These are phyloP conservation scores for Cantharis nigra DNA, from an alignment of 2,888 invertebrate genomes.

Conservation along the genomic window DNA sequence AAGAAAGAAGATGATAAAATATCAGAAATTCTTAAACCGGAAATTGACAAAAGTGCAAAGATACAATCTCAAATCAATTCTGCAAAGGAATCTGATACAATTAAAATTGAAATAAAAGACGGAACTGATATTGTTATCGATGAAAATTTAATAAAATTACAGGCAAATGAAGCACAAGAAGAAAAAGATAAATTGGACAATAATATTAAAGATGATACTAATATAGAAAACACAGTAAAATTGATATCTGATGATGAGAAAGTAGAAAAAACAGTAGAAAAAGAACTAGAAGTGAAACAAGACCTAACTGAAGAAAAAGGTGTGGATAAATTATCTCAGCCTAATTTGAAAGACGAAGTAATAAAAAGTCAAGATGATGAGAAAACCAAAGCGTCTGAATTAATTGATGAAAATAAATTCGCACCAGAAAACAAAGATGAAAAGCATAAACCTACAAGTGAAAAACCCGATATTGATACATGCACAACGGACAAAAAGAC, in stretches of 20 bases:
- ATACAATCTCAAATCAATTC: background rate
- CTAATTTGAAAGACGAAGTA: background rate
- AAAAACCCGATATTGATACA: background rate
- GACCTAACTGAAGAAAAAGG: background rate
- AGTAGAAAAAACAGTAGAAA: background rate
- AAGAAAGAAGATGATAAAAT: background rate
- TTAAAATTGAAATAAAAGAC: background rate
- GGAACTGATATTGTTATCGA: background rate
- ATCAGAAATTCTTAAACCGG: too few relatives aligned
- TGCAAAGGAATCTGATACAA: background rate
- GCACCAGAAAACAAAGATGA: background rate
- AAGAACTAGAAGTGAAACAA: background rate
- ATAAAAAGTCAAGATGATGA: background rate
- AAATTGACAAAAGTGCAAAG: too few relatives aligned
- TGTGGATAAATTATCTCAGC: background rate
- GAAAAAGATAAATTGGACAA: background rate
- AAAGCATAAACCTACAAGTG: background rate
- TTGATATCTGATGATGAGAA: background rate
- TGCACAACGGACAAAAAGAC: background rate
- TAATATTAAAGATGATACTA: background rate
- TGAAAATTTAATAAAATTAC: background rate
- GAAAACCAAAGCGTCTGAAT: background rate
- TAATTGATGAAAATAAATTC: background rate
- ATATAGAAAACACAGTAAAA: background rate
- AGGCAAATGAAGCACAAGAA: background rate